Evolutionary conservation across 2,113 vertebrate genomes (phyloP).

Genomic region (Tragelaphus scriptus): DNA sequence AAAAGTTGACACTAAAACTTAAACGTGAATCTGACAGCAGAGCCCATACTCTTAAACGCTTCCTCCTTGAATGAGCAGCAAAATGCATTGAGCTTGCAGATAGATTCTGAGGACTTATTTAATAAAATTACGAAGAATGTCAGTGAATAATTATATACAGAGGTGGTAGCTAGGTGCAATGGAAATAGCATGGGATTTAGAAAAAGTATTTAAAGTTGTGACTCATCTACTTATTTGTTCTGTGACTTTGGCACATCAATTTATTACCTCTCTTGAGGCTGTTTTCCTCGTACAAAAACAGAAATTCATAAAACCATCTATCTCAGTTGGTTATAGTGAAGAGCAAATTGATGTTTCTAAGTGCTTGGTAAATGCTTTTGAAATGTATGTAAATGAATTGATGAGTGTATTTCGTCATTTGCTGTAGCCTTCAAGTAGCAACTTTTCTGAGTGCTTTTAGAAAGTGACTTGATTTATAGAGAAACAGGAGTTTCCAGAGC

Average conservation of each 20-base stretch:
- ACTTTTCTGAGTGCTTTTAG: conserved; percentile 24
- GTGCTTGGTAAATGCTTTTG: conserved; percentile 21
- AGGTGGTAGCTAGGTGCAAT: neutral
- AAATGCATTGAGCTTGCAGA: neutral
- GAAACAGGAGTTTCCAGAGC: conserved; percentile 5
- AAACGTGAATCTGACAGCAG: neutral
- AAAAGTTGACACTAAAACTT: neutral
- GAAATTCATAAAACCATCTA: neutral
- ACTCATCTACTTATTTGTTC: neutral
- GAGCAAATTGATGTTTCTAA: neutral
- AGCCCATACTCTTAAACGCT: neutral
- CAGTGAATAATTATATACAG: neutral
- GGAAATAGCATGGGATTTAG: neutral
- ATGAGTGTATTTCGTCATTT: neutral
- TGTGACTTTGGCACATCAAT: neutral
- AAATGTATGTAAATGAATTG: neutral
- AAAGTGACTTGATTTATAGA: conserved; percentile 31
- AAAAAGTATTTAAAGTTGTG: neutral
- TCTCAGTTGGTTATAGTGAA: neutral
- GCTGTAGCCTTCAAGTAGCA: neutral
- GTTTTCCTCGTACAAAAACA: conserved; percentile 22
- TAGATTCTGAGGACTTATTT: neutral
- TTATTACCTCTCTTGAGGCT: neutral
- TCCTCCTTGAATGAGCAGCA: neutral
- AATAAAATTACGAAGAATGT: neutral